These are phyloP conservation scores for Sebastes wilsoni DNA, from an alignment of 2,797 vertebrate genomes.

Conservation along the genomic window DNA sequence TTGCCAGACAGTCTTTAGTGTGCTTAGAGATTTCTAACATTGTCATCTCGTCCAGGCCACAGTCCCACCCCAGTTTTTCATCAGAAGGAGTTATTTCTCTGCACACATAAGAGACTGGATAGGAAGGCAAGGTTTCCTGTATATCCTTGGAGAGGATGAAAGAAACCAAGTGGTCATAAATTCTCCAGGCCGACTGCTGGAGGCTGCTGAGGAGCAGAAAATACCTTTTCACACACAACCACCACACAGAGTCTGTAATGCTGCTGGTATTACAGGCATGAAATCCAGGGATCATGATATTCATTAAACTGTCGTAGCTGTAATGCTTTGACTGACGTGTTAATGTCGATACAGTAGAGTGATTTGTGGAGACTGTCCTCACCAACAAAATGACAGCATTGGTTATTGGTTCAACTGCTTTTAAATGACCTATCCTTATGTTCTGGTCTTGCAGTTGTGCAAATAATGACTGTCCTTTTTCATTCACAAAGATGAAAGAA, in stretches of 20 bases:
- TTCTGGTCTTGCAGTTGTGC: neutral
- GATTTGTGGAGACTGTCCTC: neutral
- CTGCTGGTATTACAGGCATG: neutral
- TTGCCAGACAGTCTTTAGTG: neutral
- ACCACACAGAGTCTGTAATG: neutral
- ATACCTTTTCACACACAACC: slow-evolving; percentile 2
- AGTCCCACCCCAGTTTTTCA: slow-evolving; percentile 12
- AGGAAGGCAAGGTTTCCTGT: slow-evolving; percentile 17
- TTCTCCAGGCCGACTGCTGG: neutral
- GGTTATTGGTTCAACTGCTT: neutral
- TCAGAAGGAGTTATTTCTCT: slow-evolving; percentile 24
- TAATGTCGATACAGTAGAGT: neutral
- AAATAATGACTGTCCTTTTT: neutral
- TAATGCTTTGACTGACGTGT: neutral
- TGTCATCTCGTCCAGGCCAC: neutral
- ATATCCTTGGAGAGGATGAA: slow-evolving; percentile 40
- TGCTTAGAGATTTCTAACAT: neutral
- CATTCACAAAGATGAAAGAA: neutral
- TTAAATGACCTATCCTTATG: neutral
- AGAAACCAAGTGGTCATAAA: slow-evolving; percentile 23
- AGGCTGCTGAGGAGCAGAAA: slow-evolving; percentile 11
- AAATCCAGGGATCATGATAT: neutral
- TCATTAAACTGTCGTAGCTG: neutral
- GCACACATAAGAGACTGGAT: slow-evolving; percentile 8
- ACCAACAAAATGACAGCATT: neutral